Evolutionary conservation across 2,113 vertebrate species (phyloP).

Genomic region (Onychostoma macrolepis): DNA sequence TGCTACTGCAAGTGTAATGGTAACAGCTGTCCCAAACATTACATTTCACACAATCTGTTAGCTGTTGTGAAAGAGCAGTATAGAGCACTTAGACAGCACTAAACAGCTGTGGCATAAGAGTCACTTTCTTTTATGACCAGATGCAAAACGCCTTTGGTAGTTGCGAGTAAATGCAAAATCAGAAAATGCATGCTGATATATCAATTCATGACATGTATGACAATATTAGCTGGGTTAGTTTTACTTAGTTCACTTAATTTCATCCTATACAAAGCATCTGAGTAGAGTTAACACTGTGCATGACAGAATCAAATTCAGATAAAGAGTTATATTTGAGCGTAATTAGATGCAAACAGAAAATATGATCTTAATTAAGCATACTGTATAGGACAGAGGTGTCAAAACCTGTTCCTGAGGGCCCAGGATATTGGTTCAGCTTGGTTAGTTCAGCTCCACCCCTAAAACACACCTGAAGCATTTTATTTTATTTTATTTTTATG

Average conservation of each 20-base stretch:
- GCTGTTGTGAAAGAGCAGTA: conserved; percentile 73
- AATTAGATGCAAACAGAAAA: too few relatives aligned
- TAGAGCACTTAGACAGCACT: conserved; percentile 27
- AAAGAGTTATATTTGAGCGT: too few relatives aligned
- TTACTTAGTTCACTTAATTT: not conserved
- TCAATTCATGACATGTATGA: not conserved
- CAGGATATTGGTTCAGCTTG: too few relatives aligned
- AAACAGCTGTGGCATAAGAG: conserved; percentile 34
- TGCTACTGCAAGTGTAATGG: conserved; percentile 19
- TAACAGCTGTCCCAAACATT: conserved; percentile 32
- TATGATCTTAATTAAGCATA: too few relatives aligned
- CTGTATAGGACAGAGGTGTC: too few relatives aligned
- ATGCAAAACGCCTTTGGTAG: conserved; percentile 8
- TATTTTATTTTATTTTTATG: too few relatives aligned
- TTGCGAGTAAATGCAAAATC: not conserved
- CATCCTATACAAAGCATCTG: not conserved
- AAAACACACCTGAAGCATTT: too few relatives aligned
- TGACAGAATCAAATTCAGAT: too few relatives aligned
- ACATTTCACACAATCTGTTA: conserved; percentile 79
- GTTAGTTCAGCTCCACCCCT: too few relatives aligned
- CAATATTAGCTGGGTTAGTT: not conserved
- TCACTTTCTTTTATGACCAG: conserved; percentile 40
- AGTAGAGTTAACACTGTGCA: not conserved
- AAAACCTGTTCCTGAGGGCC: too few relatives aligned
- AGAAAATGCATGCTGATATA: not conserved